Conservation (phyloP, 2,113 vertebrate genomes). For the Caloenas nicobarica region DNA sequence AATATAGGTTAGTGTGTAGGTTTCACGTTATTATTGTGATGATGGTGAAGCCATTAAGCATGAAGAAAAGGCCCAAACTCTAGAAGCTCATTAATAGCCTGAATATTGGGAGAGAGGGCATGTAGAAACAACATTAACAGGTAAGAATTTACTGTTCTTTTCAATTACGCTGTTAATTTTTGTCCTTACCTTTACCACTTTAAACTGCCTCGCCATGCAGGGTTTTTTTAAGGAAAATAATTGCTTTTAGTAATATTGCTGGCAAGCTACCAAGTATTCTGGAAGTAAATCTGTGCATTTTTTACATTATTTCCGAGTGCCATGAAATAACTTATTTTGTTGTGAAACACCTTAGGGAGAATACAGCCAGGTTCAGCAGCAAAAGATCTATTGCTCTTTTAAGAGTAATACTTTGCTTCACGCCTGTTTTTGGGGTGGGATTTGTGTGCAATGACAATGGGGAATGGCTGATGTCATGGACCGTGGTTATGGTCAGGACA, state of each 20-base stretch:
- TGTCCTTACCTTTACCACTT: neutral
- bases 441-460: neutral
- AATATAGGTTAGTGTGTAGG: neutral
- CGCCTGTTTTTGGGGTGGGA: neutral
- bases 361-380: neutral
- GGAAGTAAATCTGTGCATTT: neutral
- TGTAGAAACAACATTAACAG: neutral
- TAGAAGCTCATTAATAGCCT: neutral
- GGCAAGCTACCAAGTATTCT: neutral
- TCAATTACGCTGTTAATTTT: neutral
- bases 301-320: neutral
- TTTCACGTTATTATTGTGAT: neutral
- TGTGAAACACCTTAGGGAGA: neutral
- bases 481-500: neutral
- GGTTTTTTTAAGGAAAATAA: constrained; percentile 1
- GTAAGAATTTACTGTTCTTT: constrained; percentile 12
- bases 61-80: neutral
- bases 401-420: neutral
- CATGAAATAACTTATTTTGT: neutral
- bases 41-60: neutral
- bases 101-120: neutral
- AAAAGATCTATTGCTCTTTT: neutral
- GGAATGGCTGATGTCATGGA: neutral
- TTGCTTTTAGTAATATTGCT: neutral
- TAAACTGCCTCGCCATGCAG: neutral